Conservation (phyloP, 1,140 invertebrate species). For the Nasonia longicornis region DNA sequence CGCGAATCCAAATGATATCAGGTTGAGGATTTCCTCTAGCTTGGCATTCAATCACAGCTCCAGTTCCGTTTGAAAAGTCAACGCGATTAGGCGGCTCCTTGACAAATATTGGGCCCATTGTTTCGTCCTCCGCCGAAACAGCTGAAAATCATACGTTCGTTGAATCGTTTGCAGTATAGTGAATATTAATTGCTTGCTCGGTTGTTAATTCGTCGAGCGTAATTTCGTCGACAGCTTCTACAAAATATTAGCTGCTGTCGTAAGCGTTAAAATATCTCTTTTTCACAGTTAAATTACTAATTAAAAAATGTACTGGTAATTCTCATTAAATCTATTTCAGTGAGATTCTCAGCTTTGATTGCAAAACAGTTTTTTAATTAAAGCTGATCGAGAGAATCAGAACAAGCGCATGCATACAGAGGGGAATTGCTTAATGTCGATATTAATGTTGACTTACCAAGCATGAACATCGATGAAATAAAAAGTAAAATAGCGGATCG, state of each 20-base stretch:
- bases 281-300: background rate
- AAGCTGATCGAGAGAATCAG: background rate
- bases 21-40: slow-evolving; percentile 91
- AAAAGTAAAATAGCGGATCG: slow-evolving; percentile 22
- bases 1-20: slow-evolving; percentile 91
- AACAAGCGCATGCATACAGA: background rate
- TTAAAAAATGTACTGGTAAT: background rate
- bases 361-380: background rate
- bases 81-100: slow-evolving; percentile 91
- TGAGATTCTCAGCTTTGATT: background rate
- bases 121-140: slow-evolving; percentile 75
- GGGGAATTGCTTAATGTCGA: background rate
- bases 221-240: background rate
- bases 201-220: background rate
- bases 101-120: slow-evolving; percentile 89
- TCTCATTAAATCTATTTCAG: background rate
- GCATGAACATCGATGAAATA: slow-evolving; percentile 19
- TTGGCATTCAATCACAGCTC: slow-evolving; percentile 91
- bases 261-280: background rate
- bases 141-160: slow-evolving; percentile 1
- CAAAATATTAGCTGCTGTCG: background rate
- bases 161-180: background rate
- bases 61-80: slow-evolving; percentile 94
- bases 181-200: background rate
- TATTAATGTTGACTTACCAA: slow-evolving; percentile 26